Evolutionary conservation across 1,140 invertebrate species (phyloP), one percentile per base, ranked within the genome.

Genomic region (Rhagoletis zephyria): DNA sequence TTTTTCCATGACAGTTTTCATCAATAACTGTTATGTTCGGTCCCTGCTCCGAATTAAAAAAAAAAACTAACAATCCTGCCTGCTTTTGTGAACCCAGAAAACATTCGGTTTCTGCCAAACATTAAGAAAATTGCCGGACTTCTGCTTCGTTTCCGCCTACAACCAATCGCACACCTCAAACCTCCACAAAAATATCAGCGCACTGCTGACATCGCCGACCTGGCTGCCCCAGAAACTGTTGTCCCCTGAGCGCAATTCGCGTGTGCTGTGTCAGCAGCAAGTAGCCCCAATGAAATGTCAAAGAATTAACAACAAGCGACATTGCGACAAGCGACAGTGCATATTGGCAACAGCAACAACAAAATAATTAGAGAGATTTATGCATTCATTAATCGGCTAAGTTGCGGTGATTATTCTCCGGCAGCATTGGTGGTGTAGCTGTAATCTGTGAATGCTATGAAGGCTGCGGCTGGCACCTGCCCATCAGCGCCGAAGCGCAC

Each of bases 301-400:
- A 63, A 16, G 48, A 81, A 30, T n/a, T 30, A 19, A 45, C 67
- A 70, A 65, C 63, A 45, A 19, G 30, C 70, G 40, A 19, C 56
- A 74, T 87, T 74, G 51, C 48, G 67, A 45, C 65, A 87, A 60
- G 5, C 48, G 40, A 59, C 30, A 48, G 30, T 42, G n/a, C n/a
- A n/a, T n/a, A 81, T 40, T 61, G 42, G 40, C 87, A 60, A 64
- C 59, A 81, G 64, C 51, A 56, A 63, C 61, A 60, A 70, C 87
- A 30, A 30, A 30, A 86, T 87, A 88, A 87, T 88, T 85, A 88
- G 77, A 87, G 86, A 88, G 88, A 88, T 88, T 88, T 88, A 88
- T 88, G 74, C 70, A 88, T 87, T 88, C 88, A 88, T 88, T 88
- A 87, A 87, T 87, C 85, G 88, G 88, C 74, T 87, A 88, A 88